Evolutionary conservation across 2,888 invertebrate species (phyloP).

Genomic region (Pollenia amentaria): DNA sequence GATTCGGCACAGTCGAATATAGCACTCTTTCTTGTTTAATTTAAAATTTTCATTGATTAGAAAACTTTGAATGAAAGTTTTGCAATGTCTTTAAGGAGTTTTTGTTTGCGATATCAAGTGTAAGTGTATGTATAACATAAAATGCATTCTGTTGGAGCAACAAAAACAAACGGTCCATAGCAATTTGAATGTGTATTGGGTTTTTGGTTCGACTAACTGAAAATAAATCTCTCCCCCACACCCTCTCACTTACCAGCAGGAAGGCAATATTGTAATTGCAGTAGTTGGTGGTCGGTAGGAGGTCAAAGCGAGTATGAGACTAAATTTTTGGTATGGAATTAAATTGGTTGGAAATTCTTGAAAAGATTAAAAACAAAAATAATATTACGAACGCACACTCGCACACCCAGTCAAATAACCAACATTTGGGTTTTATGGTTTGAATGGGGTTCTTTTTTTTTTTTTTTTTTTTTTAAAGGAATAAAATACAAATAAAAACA

Average conservation of each 20-base stretch:
- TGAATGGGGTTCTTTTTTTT: slow-evolving; percentile 16
- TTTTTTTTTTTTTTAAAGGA: neutral
- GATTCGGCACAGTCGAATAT: no score
- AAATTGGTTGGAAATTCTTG: slow-evolving; percentile 58
- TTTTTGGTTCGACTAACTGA: slow-evolving; percentile 12
- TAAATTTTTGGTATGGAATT: slow-evolving; percentile 20
- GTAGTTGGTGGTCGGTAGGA: neutral
- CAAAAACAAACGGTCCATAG: slow-evolving; percentile 24
- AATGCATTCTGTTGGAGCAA: neutral
- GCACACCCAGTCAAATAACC: slow-evolving; percentile 22
- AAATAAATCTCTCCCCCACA: neutral
- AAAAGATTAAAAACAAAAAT: slow-evolving; percentile 48
- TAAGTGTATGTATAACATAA: neutral
- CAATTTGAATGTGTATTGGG: slow-evolving; percentile 33
- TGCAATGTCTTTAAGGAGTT: neutral
- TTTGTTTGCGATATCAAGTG: neutral
- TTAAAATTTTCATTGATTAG: no score
- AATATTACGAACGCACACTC: neutral
- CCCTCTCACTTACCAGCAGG: neutral
- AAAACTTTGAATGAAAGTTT: no score
- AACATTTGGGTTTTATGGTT: slow-evolving; percentile 49
- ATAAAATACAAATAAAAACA: neutral
- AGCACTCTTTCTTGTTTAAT: no score
- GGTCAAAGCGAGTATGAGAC: neutral
- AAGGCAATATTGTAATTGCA: slow-evolving; percentile 23